phyloP scores from a whole-genome alignment of 1,140 invertebrate species.

The Diorhabda carinulata region DNA sequence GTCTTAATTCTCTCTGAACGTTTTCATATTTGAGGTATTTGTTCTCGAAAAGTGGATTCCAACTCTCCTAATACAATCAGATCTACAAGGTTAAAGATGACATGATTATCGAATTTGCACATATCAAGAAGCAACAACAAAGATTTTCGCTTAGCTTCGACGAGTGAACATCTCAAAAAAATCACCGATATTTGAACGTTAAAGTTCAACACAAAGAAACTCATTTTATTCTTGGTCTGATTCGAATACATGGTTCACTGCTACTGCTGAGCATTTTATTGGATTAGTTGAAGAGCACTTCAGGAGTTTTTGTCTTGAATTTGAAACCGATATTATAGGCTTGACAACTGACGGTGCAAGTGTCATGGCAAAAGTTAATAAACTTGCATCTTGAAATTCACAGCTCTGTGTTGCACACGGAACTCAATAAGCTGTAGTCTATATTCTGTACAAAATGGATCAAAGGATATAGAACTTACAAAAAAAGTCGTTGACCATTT shows the following conservation, averaged over 20 bases:
- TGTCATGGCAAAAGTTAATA: constrained; percentile 6
- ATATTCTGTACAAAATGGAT: no score
- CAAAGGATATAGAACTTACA: no score
- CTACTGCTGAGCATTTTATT: constrained; percentile 15
- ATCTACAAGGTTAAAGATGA: constrained; percentile 26
- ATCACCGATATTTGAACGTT: constrained; percentile 34
- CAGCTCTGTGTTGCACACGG: no score
- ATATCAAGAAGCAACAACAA: constrained; percentile 23
- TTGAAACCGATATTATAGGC: constrained; percentile 8
- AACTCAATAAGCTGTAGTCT: no score
- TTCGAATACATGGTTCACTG: constrained; percentile 33
- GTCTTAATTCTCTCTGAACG: constrained; percentile 26
- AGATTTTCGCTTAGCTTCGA: constrained; percentile 36
- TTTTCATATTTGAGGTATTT: constrained; percentile 26
- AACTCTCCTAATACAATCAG: constrained; percentile 32
- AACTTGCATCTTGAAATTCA: constrained; percentile 1
- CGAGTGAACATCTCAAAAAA: constrained; percentile 35
- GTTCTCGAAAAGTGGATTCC: constrained; percentile 28
- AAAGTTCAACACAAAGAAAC: constrained; percentile 32
- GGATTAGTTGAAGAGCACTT: not conserved
- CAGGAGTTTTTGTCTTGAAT: constrained; percentile 6
- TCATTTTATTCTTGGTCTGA: constrained; percentile 32
- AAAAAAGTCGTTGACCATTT: no score
- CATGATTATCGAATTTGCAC: constrained; percentile 21
- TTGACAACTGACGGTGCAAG: constrained; percentile 14